Evolutionary conservation across 2,113 vertebrate genomes (phyloP).

Genomic region (Pelecanoides urinatrix): DNA sequence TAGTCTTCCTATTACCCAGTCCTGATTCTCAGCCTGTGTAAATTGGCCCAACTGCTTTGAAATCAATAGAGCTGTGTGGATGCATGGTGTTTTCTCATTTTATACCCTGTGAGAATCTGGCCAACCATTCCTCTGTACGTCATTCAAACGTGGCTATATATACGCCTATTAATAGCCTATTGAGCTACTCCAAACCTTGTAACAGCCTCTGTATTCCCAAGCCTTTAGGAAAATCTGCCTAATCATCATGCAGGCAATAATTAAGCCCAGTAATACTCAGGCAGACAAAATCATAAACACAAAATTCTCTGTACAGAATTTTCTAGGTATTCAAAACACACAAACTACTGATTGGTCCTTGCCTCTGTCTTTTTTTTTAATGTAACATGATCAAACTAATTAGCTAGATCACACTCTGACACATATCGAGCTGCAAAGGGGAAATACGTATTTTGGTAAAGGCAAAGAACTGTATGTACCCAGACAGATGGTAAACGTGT

Average conservation of each 20-base stretch:
- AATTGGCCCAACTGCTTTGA: constrained; percentile 22
- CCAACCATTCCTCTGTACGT: not conserved
- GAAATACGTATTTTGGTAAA: constrained; percentile 28
- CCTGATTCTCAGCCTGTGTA: not conserved
- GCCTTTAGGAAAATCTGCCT: not conserved
- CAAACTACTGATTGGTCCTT: not conserved
- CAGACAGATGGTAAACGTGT: not conserved
- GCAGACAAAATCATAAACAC: not conserved
- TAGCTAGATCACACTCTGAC: constrained; percentile 58
- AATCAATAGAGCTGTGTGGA: not conserved
- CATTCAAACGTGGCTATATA: not conserved
- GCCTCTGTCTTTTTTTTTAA: constrained; percentile 3
- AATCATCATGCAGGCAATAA: not conserved
- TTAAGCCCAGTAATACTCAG: not conserved
- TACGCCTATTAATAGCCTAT: not conserved
- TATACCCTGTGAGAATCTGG: not conserved
- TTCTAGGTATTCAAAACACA: not conserved
- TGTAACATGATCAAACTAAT: constrained; percentile 60
- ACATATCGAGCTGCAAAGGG: constrained; percentile 34
- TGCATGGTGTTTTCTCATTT: not conserved
- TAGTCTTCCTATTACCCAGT: not conserved
- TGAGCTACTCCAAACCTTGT: not conserved
- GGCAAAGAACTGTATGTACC: not conserved
- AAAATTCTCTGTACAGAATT: not conserved
- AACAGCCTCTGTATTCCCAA: not conserved